A percentile compares a stretch with the other conserved stretches of the same genome.
Evolutionary conservation across 2,797 vertebrate genomes (phyloP).

Genomic region (Lophius americanus): DNA sequence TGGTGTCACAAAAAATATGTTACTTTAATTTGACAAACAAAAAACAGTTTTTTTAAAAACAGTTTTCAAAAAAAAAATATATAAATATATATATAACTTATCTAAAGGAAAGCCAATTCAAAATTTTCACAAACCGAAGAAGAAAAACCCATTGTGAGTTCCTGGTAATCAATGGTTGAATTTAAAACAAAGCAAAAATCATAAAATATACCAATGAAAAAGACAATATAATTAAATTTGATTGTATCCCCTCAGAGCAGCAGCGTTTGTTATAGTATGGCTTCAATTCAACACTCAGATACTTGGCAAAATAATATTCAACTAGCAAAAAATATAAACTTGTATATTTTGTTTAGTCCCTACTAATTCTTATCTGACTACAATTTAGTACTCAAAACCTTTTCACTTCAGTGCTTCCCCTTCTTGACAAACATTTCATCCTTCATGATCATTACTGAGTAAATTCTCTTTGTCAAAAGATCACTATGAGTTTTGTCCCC

Average conservation of each 20-base stretch:
- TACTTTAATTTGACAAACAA: too few relatives aligned
- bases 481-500: background rate
- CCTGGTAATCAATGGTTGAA: conserved; percentile 12
- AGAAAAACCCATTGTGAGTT: conserved; percentile 6
- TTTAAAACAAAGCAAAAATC: conserved; percentile 12
- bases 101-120: background rate
- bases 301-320: conserved; percentile 17
- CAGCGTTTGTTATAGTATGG: conserved; percentile 54
- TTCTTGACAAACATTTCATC: conserved; percentile 1
- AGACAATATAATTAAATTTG: conserved; percentile 10
- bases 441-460: background rate
- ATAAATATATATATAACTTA: background rate
- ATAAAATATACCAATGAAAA: conserved; percentile 20
- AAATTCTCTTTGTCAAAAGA: conserved; percentile 5
- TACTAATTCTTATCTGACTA: conserved; percentile 6
- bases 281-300: conserved; percentile 53
- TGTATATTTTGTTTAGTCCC: conserved; percentile 7
- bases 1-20: too few relatives aligned
- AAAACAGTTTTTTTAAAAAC: background rate
- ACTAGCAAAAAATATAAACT: background rate
- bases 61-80: too few relatives aligned
- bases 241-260: conserved; percentile 66
- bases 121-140: background rate
- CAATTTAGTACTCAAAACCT: conserved; percentile 1
- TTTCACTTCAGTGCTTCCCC: conserved; percentile 8